These are phyloP conservation scores for Porites rus DNA, from an alignment of 92 coral and sea anemone genomes.

Conservation along the genomic window DNA sequence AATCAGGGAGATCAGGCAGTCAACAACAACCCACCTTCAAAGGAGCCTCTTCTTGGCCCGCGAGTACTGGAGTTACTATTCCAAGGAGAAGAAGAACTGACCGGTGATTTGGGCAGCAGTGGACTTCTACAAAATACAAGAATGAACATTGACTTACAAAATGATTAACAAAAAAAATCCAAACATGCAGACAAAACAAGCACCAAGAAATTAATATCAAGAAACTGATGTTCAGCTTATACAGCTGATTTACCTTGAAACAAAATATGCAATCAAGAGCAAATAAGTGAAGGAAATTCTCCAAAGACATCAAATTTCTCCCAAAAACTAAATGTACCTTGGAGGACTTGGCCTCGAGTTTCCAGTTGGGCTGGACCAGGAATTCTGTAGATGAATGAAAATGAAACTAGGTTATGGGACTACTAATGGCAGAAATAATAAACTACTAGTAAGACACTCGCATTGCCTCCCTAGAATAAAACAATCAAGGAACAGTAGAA, in stretches of 20 bases:
- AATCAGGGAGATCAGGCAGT: not conserved
- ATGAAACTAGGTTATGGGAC: no score
- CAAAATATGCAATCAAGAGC: no score
- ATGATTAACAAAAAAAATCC: no score
- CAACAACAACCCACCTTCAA: constrained; percentile 29
- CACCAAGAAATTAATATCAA: no score
- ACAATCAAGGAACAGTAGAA: no score
- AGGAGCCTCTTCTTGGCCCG: constrained; percentile 12
- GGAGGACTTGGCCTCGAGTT: constrained; percentile 8
- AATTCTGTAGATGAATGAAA: not conserved
- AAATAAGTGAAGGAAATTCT: not conserved
- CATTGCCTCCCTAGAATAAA: no score
- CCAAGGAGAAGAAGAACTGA: constrained; percentile 20
- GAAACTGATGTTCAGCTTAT: no score
- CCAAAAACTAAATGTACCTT: not conserved
- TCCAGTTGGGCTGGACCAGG: constrained; percentile 12
- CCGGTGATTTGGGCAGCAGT: constrained; percentile 22
- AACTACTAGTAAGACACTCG: no score
- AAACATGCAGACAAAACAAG: no score
- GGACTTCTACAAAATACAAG: constrained; percentile 17
- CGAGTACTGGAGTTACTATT: not conserved
- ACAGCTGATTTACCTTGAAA: no score
- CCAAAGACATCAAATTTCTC: not conserved
- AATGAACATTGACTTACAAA: no score
- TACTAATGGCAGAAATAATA: no score